These are phyloP conservation scores for Augiades crinisus DNA, from an alignment of 2,888 invertebrate species.

Conservation along the genomic window DNA sequence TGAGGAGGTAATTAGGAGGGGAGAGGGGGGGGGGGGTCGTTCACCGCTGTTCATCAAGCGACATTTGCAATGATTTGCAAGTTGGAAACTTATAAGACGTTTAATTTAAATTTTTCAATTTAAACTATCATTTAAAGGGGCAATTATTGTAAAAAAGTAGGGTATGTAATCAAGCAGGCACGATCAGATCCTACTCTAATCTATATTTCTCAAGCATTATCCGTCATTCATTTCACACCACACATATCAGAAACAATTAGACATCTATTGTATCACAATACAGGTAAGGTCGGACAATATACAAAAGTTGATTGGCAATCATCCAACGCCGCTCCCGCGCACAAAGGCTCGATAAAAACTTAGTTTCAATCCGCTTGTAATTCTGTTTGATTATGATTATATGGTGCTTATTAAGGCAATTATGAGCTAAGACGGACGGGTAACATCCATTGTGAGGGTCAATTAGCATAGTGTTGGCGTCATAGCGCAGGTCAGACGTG, in stretches of 20 bases:
- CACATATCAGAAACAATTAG: conserved; percentile 53
- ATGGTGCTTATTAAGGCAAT: conserved; percentile 68
- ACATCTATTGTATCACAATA: conserved; percentile 46
- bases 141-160: too few species aligned
- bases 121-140: too few species aligned
- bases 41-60: conserved; percentile 32
- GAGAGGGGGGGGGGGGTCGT: conserved; percentile 44
- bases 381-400: conserved; percentile 70
- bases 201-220: conserved; percentile 7
- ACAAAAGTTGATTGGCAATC: conserved; percentile 60
- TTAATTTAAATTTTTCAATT: too few species aligned
- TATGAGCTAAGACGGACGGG: conserved; percentile 56
- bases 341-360: conserved; percentile 56
- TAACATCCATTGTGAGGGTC: conserved; percentile 55
- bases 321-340: conserved; percentile 35
- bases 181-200: conserved; percentile 1
- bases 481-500: conserved; percentile 42
- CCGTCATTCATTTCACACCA: conserved; percentile 40
- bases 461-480: conserved; percentile 54
- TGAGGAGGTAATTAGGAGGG: conserved; percentile 59
- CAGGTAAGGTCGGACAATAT: conserved; percentile 42
- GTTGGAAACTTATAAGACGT: too few species aligned
- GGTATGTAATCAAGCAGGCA: background rate
- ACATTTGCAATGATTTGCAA: too few species aligned
- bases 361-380: conserved; percentile 61